A percentile compares a stretch with the other conserved stretches of the same genome.
Evolutionary conservation across 2,797 vertebrate species (phyloP).

Genomic region (Platalea minor): DNA sequence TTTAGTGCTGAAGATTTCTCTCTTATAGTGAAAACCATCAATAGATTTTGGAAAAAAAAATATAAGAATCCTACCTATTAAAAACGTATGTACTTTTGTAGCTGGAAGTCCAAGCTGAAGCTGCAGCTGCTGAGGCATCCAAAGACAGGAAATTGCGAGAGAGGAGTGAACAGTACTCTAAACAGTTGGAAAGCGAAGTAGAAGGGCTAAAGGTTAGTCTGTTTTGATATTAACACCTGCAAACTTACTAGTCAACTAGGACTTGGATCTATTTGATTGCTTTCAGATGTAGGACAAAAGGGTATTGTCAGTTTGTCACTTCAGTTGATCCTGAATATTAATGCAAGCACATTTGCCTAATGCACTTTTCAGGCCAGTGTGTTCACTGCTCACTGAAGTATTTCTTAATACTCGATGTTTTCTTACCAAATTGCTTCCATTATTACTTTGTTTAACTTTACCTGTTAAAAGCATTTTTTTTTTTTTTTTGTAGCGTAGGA

Average conservation of each 20-base stretch:
- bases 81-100: slow-evolving; percentile 71
- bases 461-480: neutral
- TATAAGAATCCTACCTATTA: neutral
- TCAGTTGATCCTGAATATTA: neutral
- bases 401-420: neutral
- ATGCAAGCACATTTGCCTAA: neutral
- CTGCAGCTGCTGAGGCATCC: slow-evolving; percentile 86
- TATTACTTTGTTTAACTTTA: neutral
- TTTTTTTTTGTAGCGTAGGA: neutral
- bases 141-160: slow-evolving; percentile 95
- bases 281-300: slow-evolving; percentile 20
- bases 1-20: neutral
- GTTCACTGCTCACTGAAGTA: neutral
- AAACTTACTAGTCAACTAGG: neutral
- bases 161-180: slow-evolving; percentile 90
- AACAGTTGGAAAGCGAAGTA: slow-evolving; percentile 93
- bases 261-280: slow-evolving; percentile 18
- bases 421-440: neutral
- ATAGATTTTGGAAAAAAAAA: neutral
- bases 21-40: neutral
- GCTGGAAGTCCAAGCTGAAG: slow-evolving; percentile 91
- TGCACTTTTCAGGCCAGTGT: neutral
- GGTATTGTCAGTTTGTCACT: neutral
- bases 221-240: slow-evolving; percentile 49
- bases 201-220: slow-evolving; percentile 90